Conservation (phyloP, 2,797 vertebrate genomes). For the Malurus splendens region DNA sequence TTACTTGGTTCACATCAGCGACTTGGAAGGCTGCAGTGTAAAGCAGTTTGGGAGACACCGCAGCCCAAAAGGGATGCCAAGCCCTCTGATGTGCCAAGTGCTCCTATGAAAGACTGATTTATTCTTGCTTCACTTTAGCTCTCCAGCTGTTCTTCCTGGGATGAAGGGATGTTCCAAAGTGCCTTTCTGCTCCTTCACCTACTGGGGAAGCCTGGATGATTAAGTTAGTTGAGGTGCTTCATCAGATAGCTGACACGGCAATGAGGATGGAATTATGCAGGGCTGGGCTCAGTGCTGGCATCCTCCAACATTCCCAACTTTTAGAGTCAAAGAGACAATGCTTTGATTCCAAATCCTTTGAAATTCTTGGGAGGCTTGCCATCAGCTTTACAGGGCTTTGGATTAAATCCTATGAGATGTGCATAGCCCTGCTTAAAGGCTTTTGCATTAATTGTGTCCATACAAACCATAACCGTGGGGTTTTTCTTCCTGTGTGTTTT, state of each 20-base stretch:
- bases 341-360: background rate
- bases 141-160: background rate
- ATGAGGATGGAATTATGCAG: background rate
- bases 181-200: background rate
- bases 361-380: background rate
- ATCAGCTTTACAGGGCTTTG: background rate
- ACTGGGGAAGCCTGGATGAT: background rate
- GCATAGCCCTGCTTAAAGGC: background rate
- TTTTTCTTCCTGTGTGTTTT: slow-evolving; percentile 3
- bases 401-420: background rate
- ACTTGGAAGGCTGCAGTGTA: background rate
- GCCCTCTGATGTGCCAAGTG: background rate
- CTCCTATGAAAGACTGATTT: background rate
- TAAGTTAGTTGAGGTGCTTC: background rate
- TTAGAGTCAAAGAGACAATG: background rate
- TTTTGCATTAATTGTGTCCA: background rate
- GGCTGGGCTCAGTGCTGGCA: background rate
- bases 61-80: background rate
- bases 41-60: accelerated
- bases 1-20: background rate
- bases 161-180: background rate
- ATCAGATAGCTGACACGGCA: background rate
- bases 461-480: background rate
- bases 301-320: background rate
- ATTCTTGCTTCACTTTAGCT: background rate